A percentile compares a stretch with the other conserved stretches of the same genome.
These are phyloP conservation scores for Heterotilapia buettikoferi DNA, from an alignment of 2,113 vertebrate species.

Conservation along the genomic window DNA sequence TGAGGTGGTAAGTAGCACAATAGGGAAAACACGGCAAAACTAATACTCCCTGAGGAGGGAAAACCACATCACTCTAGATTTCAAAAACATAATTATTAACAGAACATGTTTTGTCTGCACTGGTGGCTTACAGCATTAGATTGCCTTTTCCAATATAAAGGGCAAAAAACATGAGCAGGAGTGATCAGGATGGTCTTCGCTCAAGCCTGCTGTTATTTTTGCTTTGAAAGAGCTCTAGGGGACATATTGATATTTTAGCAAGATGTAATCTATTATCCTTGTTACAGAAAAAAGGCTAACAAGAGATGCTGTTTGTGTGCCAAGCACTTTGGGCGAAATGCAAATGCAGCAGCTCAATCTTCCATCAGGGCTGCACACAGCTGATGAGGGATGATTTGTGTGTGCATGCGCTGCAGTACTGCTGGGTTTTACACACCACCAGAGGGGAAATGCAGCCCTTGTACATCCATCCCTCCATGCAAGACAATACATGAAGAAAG, in stretches of 20 bases:
- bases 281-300: slow-evolving; percentile 17
- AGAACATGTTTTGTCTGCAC: background rate
- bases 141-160: background rate
- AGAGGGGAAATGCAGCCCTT: slow-evolving; percentile 16
- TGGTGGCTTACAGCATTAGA: background rate
- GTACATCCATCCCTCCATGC: background rate
- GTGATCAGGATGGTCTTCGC: background rate
- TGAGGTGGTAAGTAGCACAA: slow-evolving; percentile 39
- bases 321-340: slow-evolving; percentile 43
- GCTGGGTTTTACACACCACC: background rate
- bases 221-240: background rate
- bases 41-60: slow-evolving; percentile 17
- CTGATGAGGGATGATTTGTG: slow-evolving; percentile 7
- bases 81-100: background rate
- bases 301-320: slow-evolving; percentile 30
- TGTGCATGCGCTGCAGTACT: background rate
- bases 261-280: slow-evolving; percentile 33
- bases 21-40: slow-evolving; percentile 39
- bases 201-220: background rate
- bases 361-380: background rate
- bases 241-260: slow-evolving; percentile 7
- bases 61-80: background rate
- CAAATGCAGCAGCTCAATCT: slow-evolving; percentile 38
- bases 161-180: background rate
- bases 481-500: background rate